Evolutionary conservation across 2,888 invertebrate genomes (phyloP).

Genomic region (Apamea crenata): DNA sequence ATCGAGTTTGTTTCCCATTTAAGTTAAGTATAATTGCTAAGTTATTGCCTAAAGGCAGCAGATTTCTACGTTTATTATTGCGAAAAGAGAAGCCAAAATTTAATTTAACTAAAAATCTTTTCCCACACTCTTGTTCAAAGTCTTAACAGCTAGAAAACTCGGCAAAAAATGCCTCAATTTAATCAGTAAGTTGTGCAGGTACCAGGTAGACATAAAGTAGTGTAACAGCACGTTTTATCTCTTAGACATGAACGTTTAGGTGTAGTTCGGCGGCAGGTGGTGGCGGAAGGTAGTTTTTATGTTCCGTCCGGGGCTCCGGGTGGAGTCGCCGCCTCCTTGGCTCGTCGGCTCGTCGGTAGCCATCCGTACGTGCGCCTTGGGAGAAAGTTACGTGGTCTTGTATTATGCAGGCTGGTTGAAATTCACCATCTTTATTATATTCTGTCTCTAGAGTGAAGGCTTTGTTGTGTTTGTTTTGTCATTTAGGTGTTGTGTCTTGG

Average conservation of each 20-base stretch:
- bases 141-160: constrained; percentile 28
- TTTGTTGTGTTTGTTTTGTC: constrained; percentile 47
- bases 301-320: constrained; percentile 63
- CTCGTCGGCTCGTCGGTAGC: constrained; percentile 39
- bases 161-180: constrained; percentile 56
- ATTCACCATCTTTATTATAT: constrained; percentile 64
- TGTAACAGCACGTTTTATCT: constrained; percentile 68
- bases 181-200: constrained; percentile 60
- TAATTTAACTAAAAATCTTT: constrained; percentile 16
- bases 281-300: constrained; percentile 82
- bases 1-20: constrained; percentile 11
- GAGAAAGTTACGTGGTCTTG: constrained; percentile 70
- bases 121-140: not conserved
- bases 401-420: constrained; percentile 69
- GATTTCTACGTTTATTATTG: not conserved
- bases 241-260: constrained; percentile 67
- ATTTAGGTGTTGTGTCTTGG: constrained; percentile 11
- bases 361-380: constrained; percentile 70
- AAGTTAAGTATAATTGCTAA: not conserved
- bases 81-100: not conserved
- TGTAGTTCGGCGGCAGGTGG: constrained; percentile 59
- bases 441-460: constrained; percentile 46
- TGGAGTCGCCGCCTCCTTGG: constrained; percentile 40
- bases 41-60: not conserved
- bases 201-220: constrained; percentile 62